Conservation (phyloP, 2,888 invertebrate genomes). For the Drosophila monieri region DNA sequence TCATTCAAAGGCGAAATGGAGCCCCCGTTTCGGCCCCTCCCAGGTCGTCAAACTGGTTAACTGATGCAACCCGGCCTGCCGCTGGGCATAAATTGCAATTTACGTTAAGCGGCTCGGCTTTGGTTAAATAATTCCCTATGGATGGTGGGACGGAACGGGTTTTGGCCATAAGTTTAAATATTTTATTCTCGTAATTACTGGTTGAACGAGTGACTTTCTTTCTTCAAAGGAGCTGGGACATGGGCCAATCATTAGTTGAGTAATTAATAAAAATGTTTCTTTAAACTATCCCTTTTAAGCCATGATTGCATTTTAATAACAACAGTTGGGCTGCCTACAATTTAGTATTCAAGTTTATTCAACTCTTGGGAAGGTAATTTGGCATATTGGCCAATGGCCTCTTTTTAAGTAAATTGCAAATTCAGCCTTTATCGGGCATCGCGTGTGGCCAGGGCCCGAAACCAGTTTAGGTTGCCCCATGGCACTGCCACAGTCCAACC, state of each 20-base stretch:
- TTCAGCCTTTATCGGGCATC: slow-evolving; percentile 34
- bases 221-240: neutral
- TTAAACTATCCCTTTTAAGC: neutral
- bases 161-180: slow-evolving; percentile 60
- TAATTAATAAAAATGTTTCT: slow-evolving; percentile 13
- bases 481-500: slow-evolving; percentile 33
- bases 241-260: slow-evolving; percentile 15
- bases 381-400: slow-evolving; percentile 4
- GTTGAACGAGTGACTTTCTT: slow-evolving; percentile 22
- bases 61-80: slow-evolving; percentile 35
- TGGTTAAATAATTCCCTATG: slow-evolving; percentile 39
- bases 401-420: slow-evolving; percentile 23
- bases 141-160: slow-evolving; percentile 58
- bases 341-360: neutral
- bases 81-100: slow-evolving; percentile 73
- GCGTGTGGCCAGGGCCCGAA: slow-evolving; percentile 41
- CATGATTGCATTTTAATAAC: neutral
- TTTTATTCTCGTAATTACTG: slow-evolving; percentile 51
- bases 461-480: slow-evolving; percentile 22
- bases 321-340: neutral
- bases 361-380: slow-evolving; percentile 7
- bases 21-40: slow-evolving; percentile 22
- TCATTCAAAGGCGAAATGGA: slow-evolving; percentile 43
- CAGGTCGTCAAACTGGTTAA: slow-evolving; percentile 45
- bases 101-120: slow-evolving; percentile 65